Evolutionary conservation across 2,888 invertebrate species (phyloP).

Genomic region (Heliconius ismenius): DNA sequence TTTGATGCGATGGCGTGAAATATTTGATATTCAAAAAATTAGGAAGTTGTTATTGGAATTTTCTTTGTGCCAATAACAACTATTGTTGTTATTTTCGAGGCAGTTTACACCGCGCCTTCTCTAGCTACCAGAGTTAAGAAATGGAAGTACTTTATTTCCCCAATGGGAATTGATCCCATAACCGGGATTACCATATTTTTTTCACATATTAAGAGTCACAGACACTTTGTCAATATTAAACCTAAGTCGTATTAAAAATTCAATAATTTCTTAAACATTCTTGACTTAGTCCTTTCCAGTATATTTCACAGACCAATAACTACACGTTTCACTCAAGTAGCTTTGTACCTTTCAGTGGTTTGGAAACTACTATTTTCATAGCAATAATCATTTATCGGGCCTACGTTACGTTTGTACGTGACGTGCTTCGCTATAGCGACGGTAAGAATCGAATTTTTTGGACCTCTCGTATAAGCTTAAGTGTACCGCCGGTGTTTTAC

Average conservation of each 20-base stretch:
- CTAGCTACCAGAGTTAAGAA: not conserved
- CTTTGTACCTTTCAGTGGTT: slow-evolving; percentile 57
- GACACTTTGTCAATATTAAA: no score
- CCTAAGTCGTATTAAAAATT: no score
- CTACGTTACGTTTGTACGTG: slow-evolving; percentile 60
- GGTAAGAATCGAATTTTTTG: slow-evolving; percentile 50
- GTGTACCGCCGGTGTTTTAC: slow-evolving; percentile 26
- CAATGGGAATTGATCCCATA: not conserved
- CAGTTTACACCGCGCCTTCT: no score
- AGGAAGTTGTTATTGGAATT: no score
- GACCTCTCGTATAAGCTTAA: slow-evolving; percentile 37
- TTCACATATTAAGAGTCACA: no score
- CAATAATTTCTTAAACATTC: not conserved
- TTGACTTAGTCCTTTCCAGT: slow-evolving; percentile 28
- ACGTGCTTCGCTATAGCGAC: slow-evolving; percentile 54
- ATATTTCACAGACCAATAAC: slow-evolving; percentile 32
- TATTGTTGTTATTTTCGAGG: no score
- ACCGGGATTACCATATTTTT: no score
- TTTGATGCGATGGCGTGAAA: no score
- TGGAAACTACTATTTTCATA: slow-evolving; percentile 55
- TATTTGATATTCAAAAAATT: no score
- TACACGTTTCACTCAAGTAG: slow-evolving; percentile 46
- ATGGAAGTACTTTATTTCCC: not conserved
- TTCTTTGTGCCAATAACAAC: no score
- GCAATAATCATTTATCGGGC: slow-evolving; percentile 67